Conservation (phyloP, 2,797 vertebrate genomes). For the Notamacropus eugenii region DNA sequence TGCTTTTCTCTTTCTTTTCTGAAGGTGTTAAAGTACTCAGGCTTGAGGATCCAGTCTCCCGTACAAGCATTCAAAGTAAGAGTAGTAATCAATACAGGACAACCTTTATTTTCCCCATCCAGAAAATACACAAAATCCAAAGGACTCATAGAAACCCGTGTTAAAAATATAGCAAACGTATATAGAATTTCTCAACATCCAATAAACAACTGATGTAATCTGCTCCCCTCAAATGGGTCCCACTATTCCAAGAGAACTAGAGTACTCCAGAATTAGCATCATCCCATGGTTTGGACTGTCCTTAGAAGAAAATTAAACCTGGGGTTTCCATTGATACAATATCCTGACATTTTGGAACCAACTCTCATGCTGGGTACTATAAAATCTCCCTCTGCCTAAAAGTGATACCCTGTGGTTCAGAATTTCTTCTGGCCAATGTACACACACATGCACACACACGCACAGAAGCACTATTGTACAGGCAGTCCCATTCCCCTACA, state of each 20-base stretch:
- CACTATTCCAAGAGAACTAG: background rate
- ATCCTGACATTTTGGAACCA: background rate
- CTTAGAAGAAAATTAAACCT: background rate
- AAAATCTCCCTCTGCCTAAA: background rate
- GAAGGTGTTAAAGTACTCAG: background rate
- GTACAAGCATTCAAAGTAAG: background rate
- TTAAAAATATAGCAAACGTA: background rate
- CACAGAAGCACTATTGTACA: background rate
- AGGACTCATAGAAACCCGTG: background rate
- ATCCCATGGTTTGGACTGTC: background rate
- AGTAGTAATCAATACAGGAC: background rate
- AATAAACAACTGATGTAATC: background rate
- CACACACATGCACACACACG: background rate
- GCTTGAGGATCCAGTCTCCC: background rate
- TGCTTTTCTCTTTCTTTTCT: background rate
- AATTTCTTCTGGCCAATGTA: background rate
- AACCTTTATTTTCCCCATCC: background rate
- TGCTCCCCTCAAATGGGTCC: background rate
- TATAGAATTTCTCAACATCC: background rate
- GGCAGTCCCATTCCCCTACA: background rate
- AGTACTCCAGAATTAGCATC: background rate
- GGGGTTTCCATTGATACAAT: background rate
- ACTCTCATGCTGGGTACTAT: background rate
- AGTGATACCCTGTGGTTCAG: background rate
- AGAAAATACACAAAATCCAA: background rate